A percentile compares a stretch with the other conserved stretches of the same genome.
Conservation (phyloP, 2,888 invertebrate species). For the Euclidia mi region DNA sequence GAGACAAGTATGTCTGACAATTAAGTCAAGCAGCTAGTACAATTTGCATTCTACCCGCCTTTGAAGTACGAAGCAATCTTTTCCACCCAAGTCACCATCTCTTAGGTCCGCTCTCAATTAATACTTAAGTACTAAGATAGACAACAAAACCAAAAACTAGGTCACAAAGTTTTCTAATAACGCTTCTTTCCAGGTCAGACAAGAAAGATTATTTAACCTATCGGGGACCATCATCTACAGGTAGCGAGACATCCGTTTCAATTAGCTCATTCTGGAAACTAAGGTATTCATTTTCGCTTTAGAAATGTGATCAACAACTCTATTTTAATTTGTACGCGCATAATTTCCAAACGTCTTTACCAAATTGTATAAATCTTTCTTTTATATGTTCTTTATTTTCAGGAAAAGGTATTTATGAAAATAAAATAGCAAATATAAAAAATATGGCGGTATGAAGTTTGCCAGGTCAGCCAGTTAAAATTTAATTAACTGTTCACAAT, state of each 20-base stretch:
- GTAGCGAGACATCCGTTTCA: conserved; percentile 1
- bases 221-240: conserved; percentile 1
- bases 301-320: too few relatives aligned
- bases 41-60: conserved; percentile 1
- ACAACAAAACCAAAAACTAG: conserved; percentile 46
- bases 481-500: too few relatives aligned
- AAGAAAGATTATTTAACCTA: conserved; percentile 41
- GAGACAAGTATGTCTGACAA: background rate
- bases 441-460: too few relatives aligned
- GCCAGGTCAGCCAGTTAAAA: too few relatives aligned
- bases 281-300: too few relatives aligned
- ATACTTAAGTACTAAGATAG: conserved; percentile 55
- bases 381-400: too few relatives aligned
- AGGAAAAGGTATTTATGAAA: too few relatives aligned
- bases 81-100: conserved; percentile 6
- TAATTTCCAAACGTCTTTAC: too few relatives aligned
- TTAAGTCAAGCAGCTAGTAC: background rate
- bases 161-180: conserved; percentile 58
- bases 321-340: too few relatives aligned
- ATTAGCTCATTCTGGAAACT: background rate
- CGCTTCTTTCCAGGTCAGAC: conserved; percentile 36
- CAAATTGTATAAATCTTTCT: too few relatives aligned
- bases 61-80: background rate
- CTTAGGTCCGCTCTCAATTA: conserved; percentile 40
- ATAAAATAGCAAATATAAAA: too few relatives aligned